Evolutionary conservation across 2,113 vertebrate genomes (phyloP).

Genomic region (Baryphthengus martii): DNA sequence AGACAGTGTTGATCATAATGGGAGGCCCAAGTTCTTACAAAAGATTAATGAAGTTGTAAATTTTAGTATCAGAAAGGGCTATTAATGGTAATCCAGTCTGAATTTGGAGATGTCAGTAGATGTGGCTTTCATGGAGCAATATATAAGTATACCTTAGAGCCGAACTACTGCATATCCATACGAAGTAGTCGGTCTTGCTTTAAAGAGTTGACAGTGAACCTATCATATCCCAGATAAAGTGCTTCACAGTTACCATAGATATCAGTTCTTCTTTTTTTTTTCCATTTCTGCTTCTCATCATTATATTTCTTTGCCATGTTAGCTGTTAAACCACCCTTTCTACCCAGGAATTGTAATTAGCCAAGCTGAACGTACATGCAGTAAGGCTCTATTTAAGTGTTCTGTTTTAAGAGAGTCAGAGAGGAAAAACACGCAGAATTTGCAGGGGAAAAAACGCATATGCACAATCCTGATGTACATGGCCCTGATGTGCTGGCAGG

Average conservation of each 20-base stretch:
- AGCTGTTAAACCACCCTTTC: not conserved
- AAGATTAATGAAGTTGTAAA: not conserved
- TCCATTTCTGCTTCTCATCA: not conserved
- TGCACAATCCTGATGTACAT: not conserved
- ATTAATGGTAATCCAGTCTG: not conserved
- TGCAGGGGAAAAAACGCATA: accelerated
- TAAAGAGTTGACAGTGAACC: not conserved
- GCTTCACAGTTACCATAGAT: not conserved
- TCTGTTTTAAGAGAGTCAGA: not conserved
- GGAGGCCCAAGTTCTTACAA: not conserved
- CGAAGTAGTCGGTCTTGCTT: not conserved
- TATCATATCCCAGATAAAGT: not conserved
- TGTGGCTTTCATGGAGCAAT: not conserved
- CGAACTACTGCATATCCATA: not conserved
- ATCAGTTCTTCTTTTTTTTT: not conserved
- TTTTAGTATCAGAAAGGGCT: not conserved
- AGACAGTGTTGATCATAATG: not conserved
- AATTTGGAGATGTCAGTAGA: not conserved
- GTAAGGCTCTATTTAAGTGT: not conserved
- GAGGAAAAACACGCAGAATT: not conserved
- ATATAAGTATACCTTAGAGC: not conserved
- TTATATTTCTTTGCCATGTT: not conserved
- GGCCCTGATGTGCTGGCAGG: not conserved
- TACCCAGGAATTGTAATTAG: not conserved
- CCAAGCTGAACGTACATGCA: not conserved